Evolutionary conservation across 2,888 invertebrate genomes (phyloP).

Genomic region (Yponomeuta cagnagella): DNA sequence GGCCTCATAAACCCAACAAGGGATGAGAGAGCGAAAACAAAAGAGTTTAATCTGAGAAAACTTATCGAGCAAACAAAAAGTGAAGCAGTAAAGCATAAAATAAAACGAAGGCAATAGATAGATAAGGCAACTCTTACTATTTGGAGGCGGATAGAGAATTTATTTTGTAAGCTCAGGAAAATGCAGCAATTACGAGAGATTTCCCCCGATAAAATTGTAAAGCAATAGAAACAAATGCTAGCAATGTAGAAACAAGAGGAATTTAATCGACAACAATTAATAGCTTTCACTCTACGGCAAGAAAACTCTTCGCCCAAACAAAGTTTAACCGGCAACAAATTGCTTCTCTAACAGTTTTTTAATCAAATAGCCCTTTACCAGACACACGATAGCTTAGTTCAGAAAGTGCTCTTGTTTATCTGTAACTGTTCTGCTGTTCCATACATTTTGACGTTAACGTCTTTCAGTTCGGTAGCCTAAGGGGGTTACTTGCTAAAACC

Average conservation of each 20-base stretch:
- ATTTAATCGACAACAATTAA: background rate
- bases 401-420: no score
- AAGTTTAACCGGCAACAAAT: background rate
- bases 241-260: background rate
- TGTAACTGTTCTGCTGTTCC: no score
- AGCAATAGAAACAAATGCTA: background rate
- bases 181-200: background rate
- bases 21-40: no score
- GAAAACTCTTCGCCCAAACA: background rate
- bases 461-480: no score
- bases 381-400: background rate
- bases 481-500: no score
- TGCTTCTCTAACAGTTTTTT: background rate
- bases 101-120: no score
- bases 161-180: background rate
- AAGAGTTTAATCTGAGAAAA: no score
- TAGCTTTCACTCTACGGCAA: background rate
- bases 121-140: background rate
- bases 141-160: background rate
- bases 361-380: background rate
- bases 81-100: no score
- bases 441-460: no score
- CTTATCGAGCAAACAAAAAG: no score
- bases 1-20: no score
- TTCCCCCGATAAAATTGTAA: background rate